Evolutionary conservation across 2,797 vertebrate species (phyloP).

Genomic region (Peromyscus nudipes): DNA sequence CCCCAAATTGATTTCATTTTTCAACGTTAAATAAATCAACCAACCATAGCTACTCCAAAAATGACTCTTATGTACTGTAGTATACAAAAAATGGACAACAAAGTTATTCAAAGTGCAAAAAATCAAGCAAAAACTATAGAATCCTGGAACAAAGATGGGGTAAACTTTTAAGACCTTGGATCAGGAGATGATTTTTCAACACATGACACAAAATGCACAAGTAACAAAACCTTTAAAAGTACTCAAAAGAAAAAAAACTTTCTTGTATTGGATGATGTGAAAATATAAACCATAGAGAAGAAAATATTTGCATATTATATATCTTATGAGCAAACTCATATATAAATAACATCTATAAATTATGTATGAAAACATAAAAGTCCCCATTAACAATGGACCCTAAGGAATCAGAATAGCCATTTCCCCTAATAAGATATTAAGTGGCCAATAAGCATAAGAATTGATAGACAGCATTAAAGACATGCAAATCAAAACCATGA

Average conservation of each 20-base stretch:
- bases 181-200: background rate
- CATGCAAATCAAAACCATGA: conserved; percentile 17
- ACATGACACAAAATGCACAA: background rate
- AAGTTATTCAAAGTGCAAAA: background rate
- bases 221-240: background rate
- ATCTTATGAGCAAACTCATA: background rate
- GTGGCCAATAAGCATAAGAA: background rate
- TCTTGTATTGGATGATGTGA: no score
- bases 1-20: conserved; percentile 51
- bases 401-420: background rate
- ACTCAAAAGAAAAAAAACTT: no score
- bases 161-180: background rate
- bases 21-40: conserved; percentile 79
- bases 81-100: background rate
- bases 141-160: background rate
- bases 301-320: conserved; percentile 5
- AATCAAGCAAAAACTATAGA: background rate
- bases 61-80: background rate
- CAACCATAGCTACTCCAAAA: conserved; percentile 15
- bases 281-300: background rate
- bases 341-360: conserved; percentile 22
- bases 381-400: background rate
- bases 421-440: background rate
- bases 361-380: background rate
- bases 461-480: background rate